phyloP scores from a whole-genome alignment of 2,888 invertebrate species.

The Nomada fabriciana region DNA sequence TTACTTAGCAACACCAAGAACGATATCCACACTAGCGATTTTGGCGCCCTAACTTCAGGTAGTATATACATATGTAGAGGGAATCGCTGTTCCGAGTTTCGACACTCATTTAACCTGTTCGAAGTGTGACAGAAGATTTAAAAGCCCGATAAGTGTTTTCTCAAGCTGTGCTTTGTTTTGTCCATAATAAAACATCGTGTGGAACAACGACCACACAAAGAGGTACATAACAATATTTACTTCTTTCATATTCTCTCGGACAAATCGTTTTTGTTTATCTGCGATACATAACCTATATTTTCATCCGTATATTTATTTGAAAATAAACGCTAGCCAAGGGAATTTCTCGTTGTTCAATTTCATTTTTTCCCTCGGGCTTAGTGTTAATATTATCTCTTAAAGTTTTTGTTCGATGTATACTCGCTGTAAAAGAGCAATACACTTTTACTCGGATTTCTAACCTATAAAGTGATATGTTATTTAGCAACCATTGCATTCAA shows the following conservation, averaged over 20 bases:
- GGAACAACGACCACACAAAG: slow-evolving; percentile 49
- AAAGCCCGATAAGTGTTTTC: slow-evolving; percentile 60
- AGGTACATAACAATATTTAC: slow-evolving; percentile 55
- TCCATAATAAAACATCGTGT: slow-evolving; percentile 43
- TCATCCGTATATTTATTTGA: slow-evolving; percentile 7
- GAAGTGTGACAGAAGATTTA: slow-evolving; percentile 66
- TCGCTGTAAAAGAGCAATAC: slow-evolving; percentile 28
- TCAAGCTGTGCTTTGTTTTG: slow-evolving; percentile 48
- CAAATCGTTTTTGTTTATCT: slow-evolving; percentile 54
- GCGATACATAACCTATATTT: slow-evolving; percentile 62
- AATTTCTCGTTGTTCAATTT: neutral
- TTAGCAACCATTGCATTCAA: slow-evolving; percentile 21
- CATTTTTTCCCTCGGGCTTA: neutral
- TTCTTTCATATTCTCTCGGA: slow-evolving; percentile 32
- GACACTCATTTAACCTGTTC: slow-evolving; percentile 70
- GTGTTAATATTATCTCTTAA: neutral
- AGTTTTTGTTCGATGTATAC: neutral
- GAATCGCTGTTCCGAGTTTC: slow-evolving; percentile 62
- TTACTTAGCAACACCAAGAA: slow-evolving; percentile 20
- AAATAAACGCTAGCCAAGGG: neutral
- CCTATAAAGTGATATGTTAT: slow-evolving; percentile 51
- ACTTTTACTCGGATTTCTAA: slow-evolving; percentile 62
- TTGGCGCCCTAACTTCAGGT: slow-evolving; percentile 53
- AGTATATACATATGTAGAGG: slow-evolving; percentile 27
- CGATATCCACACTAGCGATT: slow-evolving; percentile 37